Conservation (phyloP, 2,888 invertebrate species). For the Sepiola atlantica region DNA sequence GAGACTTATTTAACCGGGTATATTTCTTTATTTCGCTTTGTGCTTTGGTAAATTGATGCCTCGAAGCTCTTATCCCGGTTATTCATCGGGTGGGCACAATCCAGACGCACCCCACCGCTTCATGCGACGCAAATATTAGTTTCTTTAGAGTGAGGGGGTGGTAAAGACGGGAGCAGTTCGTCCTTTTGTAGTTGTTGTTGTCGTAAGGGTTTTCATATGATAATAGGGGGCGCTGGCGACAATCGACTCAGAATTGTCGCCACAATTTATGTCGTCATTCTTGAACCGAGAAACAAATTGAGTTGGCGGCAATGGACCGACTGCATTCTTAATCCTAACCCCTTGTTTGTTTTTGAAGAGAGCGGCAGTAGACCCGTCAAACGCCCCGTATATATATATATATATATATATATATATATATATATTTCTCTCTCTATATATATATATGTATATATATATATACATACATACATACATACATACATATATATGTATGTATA, state of each 20-base stretch:
- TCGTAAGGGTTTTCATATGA: neutral
- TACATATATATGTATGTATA: neutral
- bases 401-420: neutral
- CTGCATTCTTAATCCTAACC: neutral
- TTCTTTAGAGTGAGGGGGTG: neutral
- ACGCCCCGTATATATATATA: neutral
- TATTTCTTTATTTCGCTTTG: neutral
- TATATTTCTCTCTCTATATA: neutral
- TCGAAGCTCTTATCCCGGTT: neutral
- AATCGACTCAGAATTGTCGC: neutral
- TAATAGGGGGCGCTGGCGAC: neutral
- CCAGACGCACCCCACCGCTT: neutral
- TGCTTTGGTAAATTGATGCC: neutral
- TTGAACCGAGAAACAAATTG: neutral
- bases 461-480: neutral
- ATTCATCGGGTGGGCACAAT: neutral
- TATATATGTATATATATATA: neutral
- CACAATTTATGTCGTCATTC: neutral
- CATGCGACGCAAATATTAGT: neutral
- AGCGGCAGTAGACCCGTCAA: neutral
- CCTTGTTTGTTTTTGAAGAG: neutral
- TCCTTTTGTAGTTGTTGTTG: neutral
- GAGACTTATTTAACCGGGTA: neutral
- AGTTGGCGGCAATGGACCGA: neutral
- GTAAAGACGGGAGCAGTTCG: neutral